Evolutionary conservation across 2,888 invertebrate genomes (phyloP).

Genomic region (Pseudoips prasinana): DNA sequence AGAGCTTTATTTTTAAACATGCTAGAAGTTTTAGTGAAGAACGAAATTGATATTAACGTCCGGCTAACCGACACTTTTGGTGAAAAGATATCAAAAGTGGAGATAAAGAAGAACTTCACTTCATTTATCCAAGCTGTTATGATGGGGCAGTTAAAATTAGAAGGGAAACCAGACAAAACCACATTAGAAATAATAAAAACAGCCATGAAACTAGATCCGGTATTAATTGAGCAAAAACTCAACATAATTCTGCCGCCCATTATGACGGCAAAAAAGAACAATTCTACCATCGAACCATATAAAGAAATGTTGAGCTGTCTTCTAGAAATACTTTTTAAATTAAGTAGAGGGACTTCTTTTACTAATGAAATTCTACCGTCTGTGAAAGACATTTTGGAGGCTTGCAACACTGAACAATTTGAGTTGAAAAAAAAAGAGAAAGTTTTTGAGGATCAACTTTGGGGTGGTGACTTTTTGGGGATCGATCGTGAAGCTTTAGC

Average conservation of each 20-base stretch:
- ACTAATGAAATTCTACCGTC: conserved; percentile 62
- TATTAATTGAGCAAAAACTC: conserved; percentile 64
- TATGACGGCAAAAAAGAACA: conserved; percentile 61
- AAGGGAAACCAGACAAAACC: conserved; percentile 59
- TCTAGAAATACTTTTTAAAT: conserved; percentile 67
- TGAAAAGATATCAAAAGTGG: conserved; percentile 60
- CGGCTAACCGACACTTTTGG: conserved; percentile 63
- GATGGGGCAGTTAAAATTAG: conserved; percentile 61
- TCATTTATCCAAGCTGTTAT: conserved; percentile 62
- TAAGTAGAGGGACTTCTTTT: conserved; percentile 65
- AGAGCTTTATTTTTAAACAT: conserved; percentile 62
- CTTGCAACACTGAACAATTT: conserved; percentile 59
- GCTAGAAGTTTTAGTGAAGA: conserved; percentile 51
- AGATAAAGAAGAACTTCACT: conserved; percentile 65
- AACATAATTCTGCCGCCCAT: conserved; percentile 59
- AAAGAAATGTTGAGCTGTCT: conserved; percentile 61
- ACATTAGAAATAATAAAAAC: conserved; percentile 62
- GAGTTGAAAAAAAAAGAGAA: conserved; percentile 45
- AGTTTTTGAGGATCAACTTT: conserved; percentile 35
- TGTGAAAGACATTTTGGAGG: conserved; percentile 57
- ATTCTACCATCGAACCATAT: conserved; percentile 44
- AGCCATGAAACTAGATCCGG: conserved; percentile 66
- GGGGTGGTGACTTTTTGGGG: conserved; percentile 43
- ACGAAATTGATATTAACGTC: conserved; percentile 67
- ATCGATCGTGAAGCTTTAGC: too few species aligned